Evolutionary conservation across 2,113 vertebrate species (phyloP), one percentile per base, ranked within the genome.

Genomic region (Paradoxurus hermaphroditus): DNA sequence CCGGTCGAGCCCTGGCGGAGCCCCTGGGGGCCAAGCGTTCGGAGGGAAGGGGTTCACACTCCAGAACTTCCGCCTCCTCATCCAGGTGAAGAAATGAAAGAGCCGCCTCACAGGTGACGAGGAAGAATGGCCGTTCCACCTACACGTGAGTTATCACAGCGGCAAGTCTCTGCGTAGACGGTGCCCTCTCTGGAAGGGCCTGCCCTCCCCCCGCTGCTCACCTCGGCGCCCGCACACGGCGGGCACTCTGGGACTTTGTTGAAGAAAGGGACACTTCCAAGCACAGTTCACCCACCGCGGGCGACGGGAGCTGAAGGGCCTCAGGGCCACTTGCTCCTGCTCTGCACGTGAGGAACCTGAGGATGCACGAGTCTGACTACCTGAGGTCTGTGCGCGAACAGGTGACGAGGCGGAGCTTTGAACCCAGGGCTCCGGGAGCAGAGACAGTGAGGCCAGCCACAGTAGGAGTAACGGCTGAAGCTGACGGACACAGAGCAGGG

Each of bases 101-200:
- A 27, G 4, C 27, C 0, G 2, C 46, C 88, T 65, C 39, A 29
- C 0, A 2, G 39, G 34, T 3, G 8, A 19, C 12, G 84, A 56
- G 41, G 36, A 16, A 34, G 1, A 53, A 46, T 6, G 25, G 72
- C 10, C 29, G 9, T 34, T 59, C 23, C 34, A 44, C 4, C 0
- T 23, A 70, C 9, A 34, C 2, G 10, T 5, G 51, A 34, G 31
- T 49, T 15, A 29, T 27, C 9, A 51, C 0, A 12, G 13, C 0
- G n/a, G 63, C 0, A 16, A 12, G n/a, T 29, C 44, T 34, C 62
- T 23, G 7, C 10, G 1, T 1, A 12, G 29, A 44, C 4, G 0
- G 1, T 3, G 16, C 2, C 41, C 46, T 87, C 72, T 67, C 36
- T 36, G 63, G 4, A 41, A 44, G 6, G 65, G 41, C 79, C 73